Evolutionary conservation across 2,113 vertebrate species (phyloP), one percentile per base, ranked within the genome.

Genomic region (Onychostoma macrolepis): DNA sequence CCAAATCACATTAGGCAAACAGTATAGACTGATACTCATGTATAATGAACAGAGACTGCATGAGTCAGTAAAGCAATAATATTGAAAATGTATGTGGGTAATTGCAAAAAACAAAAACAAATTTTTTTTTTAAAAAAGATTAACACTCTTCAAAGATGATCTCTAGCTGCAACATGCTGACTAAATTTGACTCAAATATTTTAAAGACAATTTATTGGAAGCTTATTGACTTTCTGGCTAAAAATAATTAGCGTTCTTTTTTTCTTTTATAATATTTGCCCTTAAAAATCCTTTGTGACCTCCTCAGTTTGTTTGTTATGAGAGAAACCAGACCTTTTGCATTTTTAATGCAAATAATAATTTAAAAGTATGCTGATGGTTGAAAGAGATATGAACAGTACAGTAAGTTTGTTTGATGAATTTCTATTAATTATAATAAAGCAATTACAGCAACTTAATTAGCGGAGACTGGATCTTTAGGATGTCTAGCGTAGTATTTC

Each of bases 1-100:
- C 36, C 12, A 48, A 48, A 38, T 30, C 80, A 67, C 61, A 48
- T 80, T 80, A 58, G 7, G 26, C 58, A 82, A 43, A 82, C 38
- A 82, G 7, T 19, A 30, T 13, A 48, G 11, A 33, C 15, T 56
- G 15, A 56, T 33, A 33, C 26, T 10, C 21, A 79, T 79, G 24
- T 56, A 56, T 53, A 33, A 30, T 50, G n/a, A 79, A 10, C 8
- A 77, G 11, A 61, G 24, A 38, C 10, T n/a, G 2, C 6, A 33
- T 15, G 5, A 58, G n/a, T 58, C 19, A 63, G 7, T 65, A 3
- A 6, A 61, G 36, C 58, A 41, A 9, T 41, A 28, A 50, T n/a
- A 80, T 13, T 74, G 21, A 74, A 74, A 74, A 72, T 24, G 24
- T 72, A 33, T 15, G 15, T 48, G 38, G 38, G 5, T 75, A 43